Evolutionary conservation across 2,797 vertebrate genomes (phyloP).

Genomic region (Catamblyrhynchus diadema): DNA sequence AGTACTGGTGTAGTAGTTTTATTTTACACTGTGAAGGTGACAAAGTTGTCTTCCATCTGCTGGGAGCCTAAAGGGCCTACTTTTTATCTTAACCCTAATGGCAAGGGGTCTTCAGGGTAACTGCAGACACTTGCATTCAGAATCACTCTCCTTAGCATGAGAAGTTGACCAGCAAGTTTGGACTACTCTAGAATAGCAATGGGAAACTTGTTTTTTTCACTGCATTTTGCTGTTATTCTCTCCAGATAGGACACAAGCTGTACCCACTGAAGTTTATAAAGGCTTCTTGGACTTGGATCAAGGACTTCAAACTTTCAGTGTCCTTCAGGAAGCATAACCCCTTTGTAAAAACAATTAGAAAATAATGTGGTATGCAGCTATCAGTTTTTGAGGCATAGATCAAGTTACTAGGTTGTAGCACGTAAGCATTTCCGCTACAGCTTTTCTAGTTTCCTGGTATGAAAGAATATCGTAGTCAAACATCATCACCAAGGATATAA

Average conservation of each 20-base stretch:
- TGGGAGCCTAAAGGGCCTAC: background rate
- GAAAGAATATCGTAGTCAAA: background rate
- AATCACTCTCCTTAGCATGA: background rate
- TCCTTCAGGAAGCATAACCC: background rate
- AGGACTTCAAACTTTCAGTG: background rate
- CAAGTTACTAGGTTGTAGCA: background rate
- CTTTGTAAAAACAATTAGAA: conserved; percentile 10
- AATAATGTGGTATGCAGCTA: background rate
- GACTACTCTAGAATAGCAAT: background rate
- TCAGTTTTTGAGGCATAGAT: background rate
- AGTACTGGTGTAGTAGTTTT: background rate
- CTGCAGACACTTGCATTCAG: background rate
- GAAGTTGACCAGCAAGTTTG: background rate
- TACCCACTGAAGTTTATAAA: background rate
- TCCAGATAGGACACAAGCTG: background rate
- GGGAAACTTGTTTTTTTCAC: background rate
- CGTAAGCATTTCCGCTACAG: background rate
- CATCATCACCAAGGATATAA: background rate
- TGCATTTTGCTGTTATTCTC: background rate
- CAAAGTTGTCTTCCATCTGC: background rate
- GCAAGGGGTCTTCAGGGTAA: background rate
- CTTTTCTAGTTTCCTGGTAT: background rate
- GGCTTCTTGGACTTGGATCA: background rate
- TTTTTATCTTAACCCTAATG: background rate
- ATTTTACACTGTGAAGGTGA: background rate